phyloP scores from a whole-genome alignment of 2,888 invertebrate species.

The Scaptomyza caliginosa region DNA sequence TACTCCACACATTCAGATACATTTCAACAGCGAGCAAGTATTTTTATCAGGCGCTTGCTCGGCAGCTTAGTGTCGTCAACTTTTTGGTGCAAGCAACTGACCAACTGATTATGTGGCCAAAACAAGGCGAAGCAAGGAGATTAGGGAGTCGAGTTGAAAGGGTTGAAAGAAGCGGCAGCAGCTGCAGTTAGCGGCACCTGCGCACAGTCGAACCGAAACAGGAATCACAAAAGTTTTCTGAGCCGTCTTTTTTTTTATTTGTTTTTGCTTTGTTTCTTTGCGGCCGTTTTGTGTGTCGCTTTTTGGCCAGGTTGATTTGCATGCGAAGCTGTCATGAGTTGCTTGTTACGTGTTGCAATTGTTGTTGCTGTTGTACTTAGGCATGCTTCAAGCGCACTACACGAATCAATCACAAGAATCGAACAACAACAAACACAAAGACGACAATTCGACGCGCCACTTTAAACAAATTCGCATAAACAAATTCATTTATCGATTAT shows the following conservation, averaged over 20 bases:
- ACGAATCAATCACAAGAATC: constrained; percentile 65
- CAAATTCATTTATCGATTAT: constrained; percentile 75
- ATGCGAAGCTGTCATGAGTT: constrained; percentile 54
- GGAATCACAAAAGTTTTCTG: constrained; percentile 30
- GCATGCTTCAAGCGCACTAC: constrained; percentile 49
- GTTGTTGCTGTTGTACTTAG: constrained; percentile 45
- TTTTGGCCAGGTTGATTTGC: constrained; percentile 60
- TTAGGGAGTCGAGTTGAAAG: background rate
- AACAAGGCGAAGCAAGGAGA: background rate
- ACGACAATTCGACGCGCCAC: constrained; percentile 64
- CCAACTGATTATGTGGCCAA: constrained; percentile 33
- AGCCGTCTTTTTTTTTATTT: constrained; percentile 12
- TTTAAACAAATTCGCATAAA: constrained; percentile 78
- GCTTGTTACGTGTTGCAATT: constrained; percentile 38
- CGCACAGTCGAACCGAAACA: constrained; percentile 19
- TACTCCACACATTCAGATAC: constrained; percentile 40
- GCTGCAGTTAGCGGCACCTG: constrained; percentile 42
- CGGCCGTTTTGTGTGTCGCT: constrained; percentile 11
- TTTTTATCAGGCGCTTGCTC: constrained; percentile 64
- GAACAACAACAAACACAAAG: constrained; percentile 6
- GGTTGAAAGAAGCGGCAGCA: background rate
- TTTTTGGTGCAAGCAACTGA: constrained; percentile 36
- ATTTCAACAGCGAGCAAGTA: constrained; percentile 38
- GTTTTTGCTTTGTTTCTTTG: background rate
- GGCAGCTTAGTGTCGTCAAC: constrained; percentile 73